Evolutionary conservation across 2,888 invertebrate species (phyloP), one percentile per base, ranked within the genome.

Genomic region (Melanostoma mellinum): DNA sequence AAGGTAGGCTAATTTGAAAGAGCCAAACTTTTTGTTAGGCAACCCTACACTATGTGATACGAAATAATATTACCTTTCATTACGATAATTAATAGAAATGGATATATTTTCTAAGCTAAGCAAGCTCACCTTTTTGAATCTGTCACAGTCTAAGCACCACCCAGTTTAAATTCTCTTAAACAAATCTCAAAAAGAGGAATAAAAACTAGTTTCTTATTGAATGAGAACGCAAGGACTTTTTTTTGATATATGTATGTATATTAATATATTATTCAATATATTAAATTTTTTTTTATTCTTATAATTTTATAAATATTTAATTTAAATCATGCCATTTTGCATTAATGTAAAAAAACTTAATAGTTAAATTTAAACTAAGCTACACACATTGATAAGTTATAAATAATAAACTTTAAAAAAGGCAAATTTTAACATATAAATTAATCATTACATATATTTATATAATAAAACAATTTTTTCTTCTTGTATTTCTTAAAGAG

Each of bases 351-450:
- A 84, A 71, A 82, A 84, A 78, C 73, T 73, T 84, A 67, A 69
- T 69, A 69, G 36, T 72, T 79, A 84, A 56, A 79, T 84, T 79
- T 84, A 84, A 84, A 79, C 84, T 84, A 84, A 84, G 84, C 75
- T 84, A 69, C 75, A 75, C 75, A 65, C 74, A 69, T 63, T 63
- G 33, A 46, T 69, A 73, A 74, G 63, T 75, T 71, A 81, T 81
- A 71, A 65, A 58, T 61, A 30, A 53, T 72, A 35, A 42, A 20
- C 10, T 67, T 33, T 58, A 53, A 79, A 84, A 71, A 80, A 71
- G 71, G 58, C 75, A 85, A 85, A 80, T 71, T 61, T 85, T 76
- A 80, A 85, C 84, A 85, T 85, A 85, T 80, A 80, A 85, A 85
- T 85, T 76, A 85, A 50, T 46, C 67, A 56, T 48, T 78, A 53